Evolutionary conservation across 2,113 vertebrate species (phyloP).

Genomic region (Condylura cristata): DNA sequence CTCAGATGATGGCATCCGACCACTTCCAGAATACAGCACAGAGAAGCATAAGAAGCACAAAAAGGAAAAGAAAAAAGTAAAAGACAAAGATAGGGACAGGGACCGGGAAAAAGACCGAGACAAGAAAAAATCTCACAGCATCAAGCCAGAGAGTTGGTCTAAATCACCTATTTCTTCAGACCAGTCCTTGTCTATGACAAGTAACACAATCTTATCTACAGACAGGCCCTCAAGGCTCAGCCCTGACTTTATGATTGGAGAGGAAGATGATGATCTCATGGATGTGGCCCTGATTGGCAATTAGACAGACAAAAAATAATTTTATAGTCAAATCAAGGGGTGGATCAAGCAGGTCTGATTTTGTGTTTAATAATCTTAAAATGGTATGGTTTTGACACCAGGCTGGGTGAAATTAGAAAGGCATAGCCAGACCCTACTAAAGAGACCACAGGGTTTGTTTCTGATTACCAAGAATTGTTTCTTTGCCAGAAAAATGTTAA

Average conservation of each 20-base stretch:
- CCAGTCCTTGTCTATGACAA: conserved; percentile 90
- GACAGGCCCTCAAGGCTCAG: conserved; percentile 93
- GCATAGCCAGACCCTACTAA: conserved; percentile 60
- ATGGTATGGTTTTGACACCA: conserved; percentile 53
- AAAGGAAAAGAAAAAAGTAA: conserved; percentile 98
- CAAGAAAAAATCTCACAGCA: conserved; percentile 95
- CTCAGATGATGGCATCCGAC: conserved; percentile 94
- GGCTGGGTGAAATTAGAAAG: conserved; percentile 65
- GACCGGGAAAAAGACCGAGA: conserved; percentile 95
- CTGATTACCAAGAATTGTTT: conserved; percentile 62
- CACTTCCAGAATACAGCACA: conserved; percentile 91
- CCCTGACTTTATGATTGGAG: conserved; percentile 94
- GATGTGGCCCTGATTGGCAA: conserved; percentile 97
- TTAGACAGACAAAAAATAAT: conserved; percentile 75
- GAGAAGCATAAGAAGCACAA: conserved; percentile 99
- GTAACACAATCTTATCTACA: conserved; percentile 86
- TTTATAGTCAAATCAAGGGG: conserved; percentile 59
- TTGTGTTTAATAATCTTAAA: conserved; percentile 56
- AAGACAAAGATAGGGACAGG: conserved; percentile 91
- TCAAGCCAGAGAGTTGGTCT: conserved; percentile 97
- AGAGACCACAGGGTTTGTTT: conserved; percentile 61
- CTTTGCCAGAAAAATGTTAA: conserved; percentile 70
- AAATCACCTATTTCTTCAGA: conserved; percentile 95
- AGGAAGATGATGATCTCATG: conserved; percentile 99
- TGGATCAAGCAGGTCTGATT: conserved; percentile 60